Base-by-base conservation (phyloP, 2,888 invertebrate genomes). In the Nasonovia ribisnigri region DNA sequence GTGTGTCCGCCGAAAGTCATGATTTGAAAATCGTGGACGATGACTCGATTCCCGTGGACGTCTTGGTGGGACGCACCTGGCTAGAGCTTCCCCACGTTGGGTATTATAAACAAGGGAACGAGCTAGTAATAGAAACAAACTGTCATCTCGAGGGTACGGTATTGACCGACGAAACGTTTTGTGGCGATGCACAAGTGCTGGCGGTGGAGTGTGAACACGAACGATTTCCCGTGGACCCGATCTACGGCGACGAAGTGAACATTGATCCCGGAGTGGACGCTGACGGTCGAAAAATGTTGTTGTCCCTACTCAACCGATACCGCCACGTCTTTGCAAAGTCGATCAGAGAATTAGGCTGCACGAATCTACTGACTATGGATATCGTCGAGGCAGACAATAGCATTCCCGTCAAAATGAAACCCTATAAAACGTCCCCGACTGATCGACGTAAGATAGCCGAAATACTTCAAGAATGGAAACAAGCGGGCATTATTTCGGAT, bases 361-460 rank as follows among this genome's bases (percentile, higher is more conserved):
- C 92, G 4, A 88, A 92, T 46, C 13, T 92, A 4, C 29, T n/a
- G 36, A n/a, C 92, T 92, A 88, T 92, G 46, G 88, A 88, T 26
- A 92, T 92, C 13, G 8, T n/a, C 16, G 51, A 60, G 1, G 10
- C 13, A 29, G 77, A 88, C 0, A 77, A 46, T 1, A 92, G 89
- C 51, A 46, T 10, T 5, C 88, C 92, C 5, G 51, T 48, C 6
- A 36, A n/a, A 0, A 42, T 48, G 2, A 88, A 77, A 42, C 92
- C 92, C 0, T 92, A 92, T 48, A 67, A 42, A 36, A 36, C 88
- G 36, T 84, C 84, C 5, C 36, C 42, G 43, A 13, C 36, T 42
- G 84, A 84, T 6, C 36, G 42, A 11, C 43, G 3, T 16, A 36
- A 20, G 8, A 43, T 84, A 20, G 84, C 20, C 5, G 20, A 36